Percentiles rank a stretch among this genome's conserved stretches.
These are phyloP conservation scores for Yponomeuta plumbellus DNA, from an alignment of 2,888 invertebrate genomes.

Conservation along the genomic window DNA sequence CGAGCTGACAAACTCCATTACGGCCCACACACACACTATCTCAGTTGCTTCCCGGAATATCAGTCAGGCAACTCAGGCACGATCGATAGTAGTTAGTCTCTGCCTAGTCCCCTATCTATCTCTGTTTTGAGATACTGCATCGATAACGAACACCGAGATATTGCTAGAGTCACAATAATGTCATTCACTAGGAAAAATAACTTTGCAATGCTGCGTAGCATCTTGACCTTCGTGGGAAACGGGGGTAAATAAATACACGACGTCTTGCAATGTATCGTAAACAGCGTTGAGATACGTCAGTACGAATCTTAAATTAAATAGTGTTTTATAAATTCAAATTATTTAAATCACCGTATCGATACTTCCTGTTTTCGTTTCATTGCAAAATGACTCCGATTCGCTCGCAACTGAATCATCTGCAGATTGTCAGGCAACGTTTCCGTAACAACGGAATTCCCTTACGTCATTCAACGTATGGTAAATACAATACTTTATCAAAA, in stretches of 20 bases:
- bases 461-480: conserved; percentile 22
- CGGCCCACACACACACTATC: not conserved
- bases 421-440: conserved; percentile 17
- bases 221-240: not conserved
- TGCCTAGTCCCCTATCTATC: not conserved
- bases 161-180: not conserved
- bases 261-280: not conserved
- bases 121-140: not conserved
- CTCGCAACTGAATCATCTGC: not conserved
- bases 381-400: not conserved
- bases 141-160: not conserved
- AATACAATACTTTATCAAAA: not conserved
- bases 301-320: not conserved
- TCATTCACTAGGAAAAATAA: not conserved
- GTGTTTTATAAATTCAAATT: not conserved
- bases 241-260: not conserved
- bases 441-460: conserved; percentile 30
- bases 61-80: not conserved
- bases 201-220: not conserved
- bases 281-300: not conserved
- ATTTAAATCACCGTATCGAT: not conserved
- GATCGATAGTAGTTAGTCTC: not conserved
- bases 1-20: not conserved
- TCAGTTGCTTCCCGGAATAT: not conserved
- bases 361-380: conserved; percentile 1